Base-by-base conservation (phyloP, 2,113 vertebrate genomes). In the Collichthys lucidus region DNA sequence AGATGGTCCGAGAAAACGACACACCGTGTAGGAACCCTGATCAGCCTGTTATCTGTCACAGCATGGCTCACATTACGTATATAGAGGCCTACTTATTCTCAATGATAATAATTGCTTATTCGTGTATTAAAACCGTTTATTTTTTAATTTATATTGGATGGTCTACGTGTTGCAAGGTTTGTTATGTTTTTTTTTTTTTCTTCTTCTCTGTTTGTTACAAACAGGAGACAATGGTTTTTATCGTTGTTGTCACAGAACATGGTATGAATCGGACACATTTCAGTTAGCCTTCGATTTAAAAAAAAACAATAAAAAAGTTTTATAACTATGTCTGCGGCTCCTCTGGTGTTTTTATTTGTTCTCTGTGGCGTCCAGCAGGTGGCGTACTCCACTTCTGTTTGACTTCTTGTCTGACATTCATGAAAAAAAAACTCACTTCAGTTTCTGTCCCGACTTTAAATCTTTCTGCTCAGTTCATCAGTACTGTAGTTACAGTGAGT, bases 181-280 rank as follows among this genome's bases (percentile, higher is more conserved):
- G 80, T 86, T 80, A 74, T 17, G 82, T 83, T 86, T 65, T 80
- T 85, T n/a, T 88, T 86, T 35, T 35, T 87, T 7, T 35, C 31
- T 35, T 80, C 64, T 74, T 80, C 84, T 84, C 75, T 82, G 83
- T 88, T 86, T 90, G 77, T 78, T 89, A 52, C 87, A 64, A 85
- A 80, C 82, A 82, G 74, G 86, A 90, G 82, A 90, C 86, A 82
- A 72, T 83, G 87, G 68, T 85, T 88, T 85, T 88, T 85, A 70
- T 88, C 24, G 85, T 89, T 88, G 83, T 82, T 83, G 87, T 83
- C 82, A 74, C 88, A 74, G 77, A 92, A 89, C 85, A 82, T 77
- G 86, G 86, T 88, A 84, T 92, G 79, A 89, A 92, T 92, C 89
- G 57, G 80, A 94, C 82, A 92, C 93, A 91, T 93, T 93, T 93